These are phyloP conservation scores for Prorops nasuta DNA, from an alignment of 1,140 invertebrate species.

Conservation along the genomic window DNA sequence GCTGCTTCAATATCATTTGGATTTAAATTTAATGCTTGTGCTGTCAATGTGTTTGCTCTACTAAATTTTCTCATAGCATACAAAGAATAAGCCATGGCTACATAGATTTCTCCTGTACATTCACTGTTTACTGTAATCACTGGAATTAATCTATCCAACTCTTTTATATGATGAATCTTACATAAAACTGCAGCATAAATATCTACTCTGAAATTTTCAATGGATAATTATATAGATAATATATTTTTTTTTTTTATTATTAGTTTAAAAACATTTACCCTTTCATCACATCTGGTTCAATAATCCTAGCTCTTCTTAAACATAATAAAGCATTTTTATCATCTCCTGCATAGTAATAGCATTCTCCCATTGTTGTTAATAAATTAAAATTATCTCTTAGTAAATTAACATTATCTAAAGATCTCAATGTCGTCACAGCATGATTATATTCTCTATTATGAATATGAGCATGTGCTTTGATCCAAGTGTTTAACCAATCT, in stretches of 20 bases:
- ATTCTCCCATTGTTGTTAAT: constrained; percentile 65
- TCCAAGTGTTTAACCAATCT: constrained; percentile 68
- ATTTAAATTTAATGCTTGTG: constrained; percentile 58
- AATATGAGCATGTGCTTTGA: constrained; percentile 67
- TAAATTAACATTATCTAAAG: constrained; percentile 61
- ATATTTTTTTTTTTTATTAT: background rate
- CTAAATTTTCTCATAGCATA: constrained; percentile 58
- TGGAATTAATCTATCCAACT: constrained; percentile 55
- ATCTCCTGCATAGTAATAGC: constrained; percentile 65
- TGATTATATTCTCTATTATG: constrained; percentile 64
- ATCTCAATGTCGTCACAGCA: constrained; percentile 63
- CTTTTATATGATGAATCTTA: constrained; percentile 49
- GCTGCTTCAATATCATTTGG: constrained; percentile 67
- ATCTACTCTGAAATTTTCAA: constrained; percentile 40
- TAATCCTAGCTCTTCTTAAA: constrained; percentile 53
- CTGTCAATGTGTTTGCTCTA: constrained; percentile 63
- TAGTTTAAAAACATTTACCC: constrained; percentile 31
- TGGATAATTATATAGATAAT: constrained; percentile 2
- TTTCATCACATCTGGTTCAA: constrained; percentile 62
- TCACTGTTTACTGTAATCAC: constrained; percentile 49
- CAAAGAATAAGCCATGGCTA: constrained; percentile 65
- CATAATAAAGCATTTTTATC: constrained; percentile 54
- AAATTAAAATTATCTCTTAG: constrained; percentile 67
- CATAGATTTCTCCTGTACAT: constrained; percentile 62
- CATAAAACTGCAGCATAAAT: constrained; percentile 56